These are phyloP conservation scores for Acronicta alni DNA, from an alignment of 2,888 invertebrate genomes.

Conservation along the genomic window DNA sequence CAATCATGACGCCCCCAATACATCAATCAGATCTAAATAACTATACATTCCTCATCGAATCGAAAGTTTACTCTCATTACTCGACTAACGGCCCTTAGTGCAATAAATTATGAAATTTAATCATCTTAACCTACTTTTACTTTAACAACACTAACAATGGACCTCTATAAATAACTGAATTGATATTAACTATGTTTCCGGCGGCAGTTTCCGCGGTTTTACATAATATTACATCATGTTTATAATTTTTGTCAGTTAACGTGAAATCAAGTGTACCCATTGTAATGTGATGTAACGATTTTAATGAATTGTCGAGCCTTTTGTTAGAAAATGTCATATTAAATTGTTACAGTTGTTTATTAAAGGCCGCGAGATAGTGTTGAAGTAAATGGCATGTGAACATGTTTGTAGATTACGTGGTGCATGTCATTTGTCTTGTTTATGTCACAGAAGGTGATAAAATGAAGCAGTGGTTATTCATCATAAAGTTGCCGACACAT, in stretches of 20 bases:
- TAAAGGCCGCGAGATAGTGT: constrained; percentile 20
- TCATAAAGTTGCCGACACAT: constrained; percentile 9
- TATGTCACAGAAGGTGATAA: constrained; percentile 32
- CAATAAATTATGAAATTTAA: constrained; percentile 46
- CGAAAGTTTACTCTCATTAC: constrained; percentile 44
- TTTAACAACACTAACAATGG: constrained; percentile 26
- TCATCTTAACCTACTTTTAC: constrained; percentile 59
- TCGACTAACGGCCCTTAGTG: constrained; percentile 16
- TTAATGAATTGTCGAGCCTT: constrained; percentile 32
- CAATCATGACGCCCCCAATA: constrained; percentile 5
- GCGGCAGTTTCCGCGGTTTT: constrained; percentile 44
- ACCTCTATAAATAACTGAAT: constrained; percentile 38
- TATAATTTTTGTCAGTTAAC: constrained; percentile 29
- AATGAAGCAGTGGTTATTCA: constrained; percentile 10
- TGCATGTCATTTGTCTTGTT: constrained; percentile 37
- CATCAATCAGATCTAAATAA: constrained; percentile 16
- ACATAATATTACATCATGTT: constrained; percentile 44
- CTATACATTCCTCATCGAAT: constrained; percentile 19
- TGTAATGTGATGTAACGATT: constrained; percentile 37
- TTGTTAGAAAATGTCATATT: constrained; percentile 38
- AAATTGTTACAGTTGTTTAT: constrained; percentile 4
- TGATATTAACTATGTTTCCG: constrained; percentile 16
- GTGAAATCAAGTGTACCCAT: constrained; percentile 41
- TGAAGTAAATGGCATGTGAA: constrained; percentile 44
- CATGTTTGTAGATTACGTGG: constrained; percentile 22